phyloP scores from a whole-genome alignment of 2,113 vertebrate species.

The Bubo bubo region DNA sequence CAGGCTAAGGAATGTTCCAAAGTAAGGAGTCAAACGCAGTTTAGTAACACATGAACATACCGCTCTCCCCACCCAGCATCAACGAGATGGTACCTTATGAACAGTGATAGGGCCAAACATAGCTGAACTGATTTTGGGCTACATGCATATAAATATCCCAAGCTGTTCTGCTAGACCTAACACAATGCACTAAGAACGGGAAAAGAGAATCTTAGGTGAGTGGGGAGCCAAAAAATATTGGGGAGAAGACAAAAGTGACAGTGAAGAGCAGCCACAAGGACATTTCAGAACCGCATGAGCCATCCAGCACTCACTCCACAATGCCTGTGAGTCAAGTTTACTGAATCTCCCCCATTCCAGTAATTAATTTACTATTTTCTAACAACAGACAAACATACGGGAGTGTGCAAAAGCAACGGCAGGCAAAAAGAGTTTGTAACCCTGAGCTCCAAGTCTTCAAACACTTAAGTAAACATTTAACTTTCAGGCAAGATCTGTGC shows the following conservation, averaged over 20 bases:
- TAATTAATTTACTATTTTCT: background rate
- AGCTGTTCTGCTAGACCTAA: background rate
- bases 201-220: background rate
- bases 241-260: background rate
- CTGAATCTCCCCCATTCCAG: background rate
- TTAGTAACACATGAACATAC: background rate
- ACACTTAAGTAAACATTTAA: background rate
- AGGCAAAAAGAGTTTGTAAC: background rate
- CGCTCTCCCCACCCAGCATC: background rate
- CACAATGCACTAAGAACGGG: background rate
- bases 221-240: background rate
- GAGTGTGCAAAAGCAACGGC: background rate
- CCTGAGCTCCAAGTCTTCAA: background rate
- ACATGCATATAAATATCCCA: accelerated
- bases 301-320: background rate
- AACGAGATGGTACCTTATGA: background rate
- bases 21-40: background rate
- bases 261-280: background rate
- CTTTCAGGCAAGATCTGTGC: background rate
- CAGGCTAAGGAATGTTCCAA: background rate
- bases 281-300: background rate
- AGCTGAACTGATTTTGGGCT: background rate
- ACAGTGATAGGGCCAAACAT: background rate
- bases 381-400: background rate
- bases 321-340: background rate